A percentile compares a stretch with the other conserved stretches of the same genome.
Conservation (phyloP, 2,797 vertebrate species). For the Synanceia verrucosa region DNA sequence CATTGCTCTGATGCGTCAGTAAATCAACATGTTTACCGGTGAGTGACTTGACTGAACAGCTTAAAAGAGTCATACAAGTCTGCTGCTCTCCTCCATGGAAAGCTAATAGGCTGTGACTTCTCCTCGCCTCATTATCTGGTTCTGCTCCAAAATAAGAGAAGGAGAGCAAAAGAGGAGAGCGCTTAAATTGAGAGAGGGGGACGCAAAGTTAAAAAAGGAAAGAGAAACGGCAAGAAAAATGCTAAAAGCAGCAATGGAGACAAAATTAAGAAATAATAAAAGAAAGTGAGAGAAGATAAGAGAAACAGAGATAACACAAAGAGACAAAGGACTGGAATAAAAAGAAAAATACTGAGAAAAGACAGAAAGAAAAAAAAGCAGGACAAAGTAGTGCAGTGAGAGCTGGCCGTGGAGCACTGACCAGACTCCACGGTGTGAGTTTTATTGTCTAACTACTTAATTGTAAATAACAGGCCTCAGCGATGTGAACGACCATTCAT, state of each 20-base stretch:
- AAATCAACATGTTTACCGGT: conserved; percentile 20
- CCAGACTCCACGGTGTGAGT: conserved; percentile 75
- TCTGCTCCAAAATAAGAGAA: conserved; percentile 48
- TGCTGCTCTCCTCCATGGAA: conserved; percentile 52
- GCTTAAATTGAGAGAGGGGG: background rate
- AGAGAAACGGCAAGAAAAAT: background rate
- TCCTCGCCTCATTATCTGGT: conserved; percentile 70
- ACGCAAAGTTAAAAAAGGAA: background rate
- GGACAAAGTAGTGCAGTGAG: conserved; percentile 31
- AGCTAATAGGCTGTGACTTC: conserved; percentile 60
- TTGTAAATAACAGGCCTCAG: conserved; percentile 77
- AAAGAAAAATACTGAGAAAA: conserved; percentile 5
- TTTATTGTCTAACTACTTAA: conserved; percentile 81
- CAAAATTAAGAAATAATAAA: background rate
- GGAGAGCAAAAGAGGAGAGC: background rate
- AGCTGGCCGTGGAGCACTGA: conserved; percentile 33
- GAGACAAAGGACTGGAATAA: background rate
- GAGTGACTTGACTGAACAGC: conserved; percentile 28
- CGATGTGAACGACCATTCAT: conserved; percentile 82
- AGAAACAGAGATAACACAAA: background rate
- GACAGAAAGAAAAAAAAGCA: conserved; percentile 1
- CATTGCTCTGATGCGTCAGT: background rate
- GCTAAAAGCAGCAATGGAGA: background rate
- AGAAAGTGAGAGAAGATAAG: background rate
- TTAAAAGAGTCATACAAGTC: conserved; percentile 49